Evolutionary conservation across 2,888 invertebrate species (phyloP), one percentile per base, ranked within the genome.

Genomic region (Mayetiola destructor): DNA sequence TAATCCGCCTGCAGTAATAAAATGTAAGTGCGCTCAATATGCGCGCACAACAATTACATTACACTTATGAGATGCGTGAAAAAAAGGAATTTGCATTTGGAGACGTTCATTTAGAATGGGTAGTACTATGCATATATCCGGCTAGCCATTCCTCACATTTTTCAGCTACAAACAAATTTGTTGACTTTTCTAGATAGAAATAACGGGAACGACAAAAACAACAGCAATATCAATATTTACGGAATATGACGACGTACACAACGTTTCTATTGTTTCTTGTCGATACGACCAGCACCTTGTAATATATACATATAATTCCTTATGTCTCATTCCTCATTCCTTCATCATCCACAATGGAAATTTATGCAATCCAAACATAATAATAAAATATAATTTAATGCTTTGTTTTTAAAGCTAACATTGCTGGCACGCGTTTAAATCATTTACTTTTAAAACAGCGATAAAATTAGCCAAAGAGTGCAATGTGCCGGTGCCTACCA

Each of bases 391-490:
- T 48, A 27, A 48, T 48, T 48, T 27, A 48, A 27, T 27, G 48
- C 29, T 27, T 48, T 48, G 48, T 48, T 48, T 48, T n/a, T 27
- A 27, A 16, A 48, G 27, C 27, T 48, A n/a, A 27, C 27, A 27
- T n/a, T 5, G 27, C 27, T 48, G 48, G 48, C 48, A 48, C 48
- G 48, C 48, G 48, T 48, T 48, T 27, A 27, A 48, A 48, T 48
- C 23, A 16, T 48, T 48, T 48, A 48, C 48, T n/a, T n/a, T n/a
- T n/a, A n/a, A n/a, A n/a, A 48, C 27, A 48, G 29, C 48, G 27
- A 48, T 48, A 48, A 48, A 48, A 48, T 48, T 48, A 27, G n/a
- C n/a, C n/a, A n/a, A n/a, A n/a, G 48, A 48, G 23, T 48, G 23
- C n/a, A 27, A 27, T 27, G 10, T 8, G 12, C 23, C 23, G 21